These are phyloP conservation scores for Haemorhous mexicanus DNA, from an alignment of 2,113 vertebrate species.

Conservation along the genomic window DNA sequence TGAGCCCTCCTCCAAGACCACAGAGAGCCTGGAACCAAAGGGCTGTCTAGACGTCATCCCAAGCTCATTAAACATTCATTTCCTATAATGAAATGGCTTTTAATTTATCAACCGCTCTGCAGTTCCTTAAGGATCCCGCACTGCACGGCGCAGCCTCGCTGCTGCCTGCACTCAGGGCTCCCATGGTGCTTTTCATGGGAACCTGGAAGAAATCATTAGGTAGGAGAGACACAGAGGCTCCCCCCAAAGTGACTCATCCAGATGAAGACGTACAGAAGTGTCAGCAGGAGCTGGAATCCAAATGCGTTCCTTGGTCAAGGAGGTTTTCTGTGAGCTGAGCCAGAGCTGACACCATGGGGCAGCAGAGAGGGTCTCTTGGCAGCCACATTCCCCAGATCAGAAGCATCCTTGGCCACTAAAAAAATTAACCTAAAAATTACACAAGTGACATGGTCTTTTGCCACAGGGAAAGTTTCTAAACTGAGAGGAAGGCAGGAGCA, in stretches of 20 bases:
- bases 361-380: not conserved
- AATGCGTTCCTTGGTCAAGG: not conserved
- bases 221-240: not conserved
- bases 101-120: slow-evolving; percentile 1
- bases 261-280: not conserved
- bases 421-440: not conserved
- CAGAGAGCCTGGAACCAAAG: not conserved
- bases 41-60: slow-evolving; percentile 49
- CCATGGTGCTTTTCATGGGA: rapidly evolving
- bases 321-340: not conserved
- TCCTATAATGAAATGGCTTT: slow-evolving; percentile 62
- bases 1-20: not conserved
- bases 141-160: not conserved
- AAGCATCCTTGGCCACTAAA: not conserved
- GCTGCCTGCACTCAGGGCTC: not conserved
- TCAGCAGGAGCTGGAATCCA: not conserved
- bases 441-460: not conserved
- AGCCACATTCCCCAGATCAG: not conserved
- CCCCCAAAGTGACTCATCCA: not conserved
- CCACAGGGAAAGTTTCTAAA: not conserved
- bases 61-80: slow-evolving; percentile 62
- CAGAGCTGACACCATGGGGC: not conserved
- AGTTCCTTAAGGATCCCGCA: not conserved
- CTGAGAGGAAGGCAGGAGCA: not conserved
- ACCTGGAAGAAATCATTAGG: not conserved